Evolutionary conservation across 2,797 vertebrate species (phyloP).

Genomic region (Fistularia tabacaria): DNA sequence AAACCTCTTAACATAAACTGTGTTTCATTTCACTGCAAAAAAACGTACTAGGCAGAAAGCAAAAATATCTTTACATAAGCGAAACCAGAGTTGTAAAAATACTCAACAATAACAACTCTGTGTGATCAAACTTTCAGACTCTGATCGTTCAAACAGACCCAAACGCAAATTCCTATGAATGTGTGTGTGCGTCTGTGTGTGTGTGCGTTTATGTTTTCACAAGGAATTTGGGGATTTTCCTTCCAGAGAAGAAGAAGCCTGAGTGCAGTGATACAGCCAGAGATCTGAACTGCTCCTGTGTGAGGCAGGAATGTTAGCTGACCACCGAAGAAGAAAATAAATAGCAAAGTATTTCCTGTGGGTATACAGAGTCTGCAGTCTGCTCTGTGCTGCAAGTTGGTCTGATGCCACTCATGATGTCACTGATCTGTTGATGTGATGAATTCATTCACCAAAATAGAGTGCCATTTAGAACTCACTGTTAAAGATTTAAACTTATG

Average conservation of each 20-base stretch:
- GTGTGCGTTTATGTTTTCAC: constrained; percentile 6
- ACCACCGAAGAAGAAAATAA: constrained; percentile 49
- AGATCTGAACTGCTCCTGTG: constrained; percentile 8
- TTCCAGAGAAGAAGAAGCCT: background rate
- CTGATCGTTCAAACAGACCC: constrained; percentile 22
- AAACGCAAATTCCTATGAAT: constrained; percentile 11
- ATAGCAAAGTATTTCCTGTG: constrained; percentile 49
- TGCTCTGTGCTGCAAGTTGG: background rate
- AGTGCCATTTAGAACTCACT: background rate
- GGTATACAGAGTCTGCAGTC: constrained; percentile 11
- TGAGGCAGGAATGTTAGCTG: constrained; percentile 28
- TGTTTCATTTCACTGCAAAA: too few species aligned
- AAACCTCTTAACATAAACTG: too few species aligned
- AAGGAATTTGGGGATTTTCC: constrained; percentile 5
- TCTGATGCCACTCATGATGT: background rate
- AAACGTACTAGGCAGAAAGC: too few species aligned
- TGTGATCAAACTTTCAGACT: background rate
- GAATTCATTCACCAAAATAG: background rate
- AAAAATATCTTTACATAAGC: too few species aligned
- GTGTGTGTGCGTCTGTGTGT: constrained; percentile 4
- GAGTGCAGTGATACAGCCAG: constrained; percentile 22
- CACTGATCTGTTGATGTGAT: background rate
- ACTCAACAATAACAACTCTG: background rate
- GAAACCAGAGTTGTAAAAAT: background rate
- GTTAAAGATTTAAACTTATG: background rate